phyloP scores from a whole-genome alignment of 2,113 vertebrate genomes.

The Otis tarda region DNA sequence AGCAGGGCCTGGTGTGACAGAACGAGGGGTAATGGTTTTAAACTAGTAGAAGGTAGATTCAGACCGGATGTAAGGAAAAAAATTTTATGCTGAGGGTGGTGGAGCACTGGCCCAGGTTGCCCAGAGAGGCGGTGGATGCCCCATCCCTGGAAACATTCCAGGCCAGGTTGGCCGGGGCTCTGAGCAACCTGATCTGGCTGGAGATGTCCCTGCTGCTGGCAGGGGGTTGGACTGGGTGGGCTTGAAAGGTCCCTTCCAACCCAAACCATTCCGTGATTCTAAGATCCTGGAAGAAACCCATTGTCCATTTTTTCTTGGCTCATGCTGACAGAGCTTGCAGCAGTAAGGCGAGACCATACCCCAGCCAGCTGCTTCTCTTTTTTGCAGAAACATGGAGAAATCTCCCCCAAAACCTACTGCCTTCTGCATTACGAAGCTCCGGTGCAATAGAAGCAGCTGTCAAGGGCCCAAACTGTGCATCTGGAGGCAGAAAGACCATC shows the following conservation, averaged over 20 bases:
- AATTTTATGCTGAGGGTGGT: background rate
- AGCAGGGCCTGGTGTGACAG: no score
- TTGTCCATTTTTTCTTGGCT: background rate
- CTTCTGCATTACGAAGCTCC: background rate
- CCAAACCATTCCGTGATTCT: background rate
- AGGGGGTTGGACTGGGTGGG: background rate
- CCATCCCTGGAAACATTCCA: background rate
- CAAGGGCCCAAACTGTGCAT: background rate
- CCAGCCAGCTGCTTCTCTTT: background rate
- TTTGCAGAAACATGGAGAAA: background rate
- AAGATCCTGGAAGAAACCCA: background rate
- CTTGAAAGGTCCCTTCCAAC: background rate
- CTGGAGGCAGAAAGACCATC: background rate
- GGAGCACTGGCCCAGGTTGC: background rate
- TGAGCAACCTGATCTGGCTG: background rate
- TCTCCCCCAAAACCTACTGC: accelerated
- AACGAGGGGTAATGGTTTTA: no score
- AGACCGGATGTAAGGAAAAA: no score
- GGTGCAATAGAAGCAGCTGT: background rate
- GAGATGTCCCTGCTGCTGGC: background rate
- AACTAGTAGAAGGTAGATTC: no score
- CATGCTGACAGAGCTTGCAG: background rate
- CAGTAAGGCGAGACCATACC: background rate
- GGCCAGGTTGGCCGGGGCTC: background rate
- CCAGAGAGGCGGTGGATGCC: background rate